Conservation (phyloP, 2,888 invertebrate species). For the Lasioglossum oenotherae region DNA sequence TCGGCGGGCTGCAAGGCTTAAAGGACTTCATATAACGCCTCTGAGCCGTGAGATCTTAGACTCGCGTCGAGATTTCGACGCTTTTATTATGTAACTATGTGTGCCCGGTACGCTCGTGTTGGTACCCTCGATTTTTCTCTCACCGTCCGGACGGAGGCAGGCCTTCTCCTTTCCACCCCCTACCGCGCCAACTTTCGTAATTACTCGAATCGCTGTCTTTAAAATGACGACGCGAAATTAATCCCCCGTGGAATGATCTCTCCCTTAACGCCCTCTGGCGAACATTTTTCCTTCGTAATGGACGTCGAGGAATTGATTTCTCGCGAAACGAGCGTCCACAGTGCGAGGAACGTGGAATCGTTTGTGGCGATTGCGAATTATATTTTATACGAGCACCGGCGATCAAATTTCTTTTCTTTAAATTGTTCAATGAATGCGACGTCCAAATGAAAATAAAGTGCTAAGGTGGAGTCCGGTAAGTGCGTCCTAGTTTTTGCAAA, state of each 20-base stretch:
- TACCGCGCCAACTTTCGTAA: slow-evolving; percentile 39
- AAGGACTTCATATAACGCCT: slow-evolving; percentile 77
- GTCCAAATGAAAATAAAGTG: not conserved
- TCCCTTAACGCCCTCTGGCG: not conserved
- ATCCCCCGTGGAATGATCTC: slow-evolving; percentile 20
- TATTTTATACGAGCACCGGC: not conserved
- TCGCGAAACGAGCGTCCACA: not conserved
- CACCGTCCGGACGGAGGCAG: not conserved
- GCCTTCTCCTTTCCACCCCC: not conserved
- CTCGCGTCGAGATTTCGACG: slow-evolving; percentile 72
- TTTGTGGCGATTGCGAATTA: not conserved
- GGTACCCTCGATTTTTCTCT: slow-evolving; percentile 26
- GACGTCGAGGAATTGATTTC: not conserved
- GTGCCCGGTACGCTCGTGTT: slow-evolving; percentile 30
- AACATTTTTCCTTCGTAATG: not conserved
- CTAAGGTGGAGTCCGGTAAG: too few relatives aligned
- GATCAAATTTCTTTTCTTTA: too few relatives aligned
- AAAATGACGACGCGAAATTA: slow-evolving; percentile 54
- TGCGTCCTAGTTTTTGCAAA: too few relatives aligned
- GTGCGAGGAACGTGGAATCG: not conserved
- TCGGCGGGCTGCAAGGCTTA: slow-evolving; percentile 59
- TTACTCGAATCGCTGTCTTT: slow-evolving; percentile 50
- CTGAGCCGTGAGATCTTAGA: slow-evolving; percentile 67
- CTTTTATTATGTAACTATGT: slow-evolving; percentile 72
- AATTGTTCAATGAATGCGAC: too few relatives aligned